Base-by-base conservation (phyloP, 2,888 invertebrate species). In the Harpalus rufipes region DNA sequence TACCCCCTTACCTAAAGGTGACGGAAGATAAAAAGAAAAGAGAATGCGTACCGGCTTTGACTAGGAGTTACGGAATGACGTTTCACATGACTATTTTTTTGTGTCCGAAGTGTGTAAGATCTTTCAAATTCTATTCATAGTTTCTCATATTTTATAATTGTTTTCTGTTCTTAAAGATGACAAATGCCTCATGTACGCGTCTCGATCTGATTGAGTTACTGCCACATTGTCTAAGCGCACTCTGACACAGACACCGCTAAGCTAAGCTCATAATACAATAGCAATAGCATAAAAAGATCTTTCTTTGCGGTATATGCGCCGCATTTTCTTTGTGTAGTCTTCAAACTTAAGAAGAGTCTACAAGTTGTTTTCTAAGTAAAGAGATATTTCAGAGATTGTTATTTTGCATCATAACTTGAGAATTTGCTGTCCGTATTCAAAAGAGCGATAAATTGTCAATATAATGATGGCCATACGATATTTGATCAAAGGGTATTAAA, bases 151-250 rank as follows among this genome's bases (percentile, higher is more conserved):
- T 32, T 32, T 32, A 32, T 32, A 32, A 32, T 32, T 32, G 32
- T 32, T 6, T 32, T 32, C 32, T 32, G 32, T 32, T 32, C 32
- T 32, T 32, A 32, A 51, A 51, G 63, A 63, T 63, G 63, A 63
- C 63, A 12, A 63, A 63, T 63, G 63, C 21, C 21, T 21, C 21
- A 10, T 63, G 5, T 18, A 21, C 63, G 63, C 21, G 63, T 21
- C 18, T 59, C 25, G 63, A 63, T 63, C 63, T 63, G 63, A 63
- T 63, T 63, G 63, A 63, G 63, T 63, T 63, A 63, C 63, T 18
- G 63, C 63, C 63, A 21, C 63, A 63, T 63, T 63, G 63, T 63
- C 63, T 63, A 63, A 21, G 63, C 25, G 12, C 12, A 21, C 63
- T 63, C 8, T 21, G 63, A 21, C 63, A 63, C 63, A 18, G 63